These are phyloP conservation scores for Caenorhabditis sp. DNA, from an alignment of 2,888 invertebrate genomes.

Conservation along the genomic window DNA sequence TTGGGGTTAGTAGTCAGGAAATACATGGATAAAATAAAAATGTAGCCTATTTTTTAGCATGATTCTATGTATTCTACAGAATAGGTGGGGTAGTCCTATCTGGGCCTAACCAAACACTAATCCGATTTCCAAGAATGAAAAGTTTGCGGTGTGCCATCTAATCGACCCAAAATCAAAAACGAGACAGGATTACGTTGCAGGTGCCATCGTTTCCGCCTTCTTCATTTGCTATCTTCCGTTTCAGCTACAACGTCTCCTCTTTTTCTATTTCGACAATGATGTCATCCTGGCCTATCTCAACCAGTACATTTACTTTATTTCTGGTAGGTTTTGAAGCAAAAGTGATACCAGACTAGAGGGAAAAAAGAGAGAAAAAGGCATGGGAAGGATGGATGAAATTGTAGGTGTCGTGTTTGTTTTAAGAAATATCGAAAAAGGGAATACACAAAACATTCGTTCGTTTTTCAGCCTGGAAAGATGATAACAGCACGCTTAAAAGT, in stretches of 20 bases:
- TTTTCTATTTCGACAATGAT: conserved; percentile 65
- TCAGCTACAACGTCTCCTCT: conserved; percentile 69
- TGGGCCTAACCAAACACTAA: conserved; percentile 8
- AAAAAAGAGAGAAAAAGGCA: not conserved
- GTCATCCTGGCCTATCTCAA: conserved; percentile 55
- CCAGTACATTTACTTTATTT: conserved; percentile 69
- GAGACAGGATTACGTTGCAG: conserved; percentile 51
- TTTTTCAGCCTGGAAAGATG: too few relatives aligned
- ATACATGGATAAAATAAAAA: conserved; percentile 25
- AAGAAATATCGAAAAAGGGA: not conserved
- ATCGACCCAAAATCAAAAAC: conserved; percentile 33
- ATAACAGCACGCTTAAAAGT: too few relatives aligned
- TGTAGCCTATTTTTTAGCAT: not conserved
- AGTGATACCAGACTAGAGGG: too few relatives aligned
- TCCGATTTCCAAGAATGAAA: conserved; percentile 17
- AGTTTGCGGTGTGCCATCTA: conserved; percentile 1
- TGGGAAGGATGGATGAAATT: too few relatives aligned
- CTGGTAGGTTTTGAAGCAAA: conserved; percentile 52
- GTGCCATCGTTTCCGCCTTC: conserved; percentile 67
- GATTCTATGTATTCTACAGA: too few relatives aligned
- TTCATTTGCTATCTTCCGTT: conserved; percentile 73
- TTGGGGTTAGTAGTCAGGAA: not conserved
- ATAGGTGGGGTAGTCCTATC: too few relatives aligned
- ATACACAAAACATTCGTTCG: too few relatives aligned
- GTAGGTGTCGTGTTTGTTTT: not conserved